Evolutionary conservation across 1,140 invertebrate species (phyloP).

Genomic region (Nasonia giraulti): DNA sequence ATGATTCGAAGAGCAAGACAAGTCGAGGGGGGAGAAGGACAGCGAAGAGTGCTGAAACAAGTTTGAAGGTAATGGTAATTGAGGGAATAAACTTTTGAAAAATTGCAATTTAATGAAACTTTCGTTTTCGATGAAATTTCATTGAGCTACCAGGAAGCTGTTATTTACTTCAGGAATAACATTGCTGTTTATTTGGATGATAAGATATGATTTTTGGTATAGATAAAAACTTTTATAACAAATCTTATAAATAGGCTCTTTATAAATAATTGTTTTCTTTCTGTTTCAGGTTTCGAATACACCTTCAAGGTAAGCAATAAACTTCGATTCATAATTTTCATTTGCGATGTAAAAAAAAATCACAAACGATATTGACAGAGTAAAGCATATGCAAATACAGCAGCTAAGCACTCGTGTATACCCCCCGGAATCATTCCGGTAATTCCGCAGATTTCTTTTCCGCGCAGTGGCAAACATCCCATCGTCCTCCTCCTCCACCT

Average conservation of each 20-base stretch:
- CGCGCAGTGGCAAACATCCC: neutral
- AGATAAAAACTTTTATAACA: too few relatives aligned
- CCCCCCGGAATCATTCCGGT: neutral
- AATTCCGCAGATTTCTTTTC: neutral
- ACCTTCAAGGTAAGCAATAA: too few relatives aligned
- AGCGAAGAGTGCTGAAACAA: neutral
- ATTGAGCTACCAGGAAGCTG: neutral
- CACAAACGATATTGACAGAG: neutral
- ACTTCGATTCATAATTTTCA: too few relatives aligned
- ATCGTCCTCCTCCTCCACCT: neutral
- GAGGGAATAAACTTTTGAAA: neutral
- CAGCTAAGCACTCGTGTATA: neutral
- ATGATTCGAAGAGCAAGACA: conserved; percentile 63
- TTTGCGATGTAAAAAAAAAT: neutral
- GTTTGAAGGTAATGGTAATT: conserved; percentile 7
- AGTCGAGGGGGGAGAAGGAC: conserved; percentile 36
- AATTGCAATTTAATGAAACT: conserved; percentile 5
- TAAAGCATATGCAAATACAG: neutral
- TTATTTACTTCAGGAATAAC: too few relatives aligned
- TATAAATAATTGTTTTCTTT: too few relatives aligned
- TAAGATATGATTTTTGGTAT: too few relatives aligned
- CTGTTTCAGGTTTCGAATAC: too few relatives aligned
- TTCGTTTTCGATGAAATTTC: conserved; percentile 23
- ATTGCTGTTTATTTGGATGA: too few relatives aligned
- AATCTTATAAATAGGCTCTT: too few relatives aligned